Evolutionary conservation across 2,797 vertebrate genomes (phyloP).

Genomic region (Florisuga fusca): DNA sequence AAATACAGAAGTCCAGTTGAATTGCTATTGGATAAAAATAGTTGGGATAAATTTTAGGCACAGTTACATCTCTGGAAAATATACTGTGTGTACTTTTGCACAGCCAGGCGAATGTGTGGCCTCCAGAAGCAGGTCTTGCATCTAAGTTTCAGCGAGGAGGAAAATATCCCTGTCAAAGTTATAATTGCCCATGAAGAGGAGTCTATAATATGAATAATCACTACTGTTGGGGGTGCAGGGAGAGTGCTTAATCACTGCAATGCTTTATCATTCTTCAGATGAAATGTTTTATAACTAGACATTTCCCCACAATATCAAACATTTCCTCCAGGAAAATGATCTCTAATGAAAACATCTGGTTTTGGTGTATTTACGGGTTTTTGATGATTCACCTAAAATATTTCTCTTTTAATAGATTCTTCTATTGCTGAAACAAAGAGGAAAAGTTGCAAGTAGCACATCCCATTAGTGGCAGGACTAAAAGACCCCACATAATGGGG

Average conservation of each 20-base stretch:
- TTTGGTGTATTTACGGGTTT: neutral
- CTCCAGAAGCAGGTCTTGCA: neutral
- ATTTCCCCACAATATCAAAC: neutral
- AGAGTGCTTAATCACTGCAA: neutral
- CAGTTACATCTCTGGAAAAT: neutral
- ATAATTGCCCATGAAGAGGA: neutral
- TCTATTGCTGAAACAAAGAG: conserved; percentile 29
- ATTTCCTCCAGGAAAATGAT: neutral
- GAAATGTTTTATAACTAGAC: neutral
- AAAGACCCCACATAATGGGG: neutral
- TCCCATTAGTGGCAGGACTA: neutral
- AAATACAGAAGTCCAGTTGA: neutral
- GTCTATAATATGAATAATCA: neutral
- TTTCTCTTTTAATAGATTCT: conserved; percentile 7
- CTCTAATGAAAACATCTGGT: neutral
- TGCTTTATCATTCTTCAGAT: neutral
- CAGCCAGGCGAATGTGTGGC: neutral
- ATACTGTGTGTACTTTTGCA: neutral
- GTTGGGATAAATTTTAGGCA: neutral
- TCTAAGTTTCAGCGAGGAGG: neutral
- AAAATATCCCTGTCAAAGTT: neutral
- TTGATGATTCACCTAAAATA: conserved; percentile 11
- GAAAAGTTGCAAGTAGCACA: conserved; percentile 1
- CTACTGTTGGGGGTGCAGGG: neutral
- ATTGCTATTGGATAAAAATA: neutral